Evolutionary conservation across 2,888 invertebrate genomes (phyloP), one percentile per base, ranked within the genome.

Genomic region (Salticus scenicus): DNA sequence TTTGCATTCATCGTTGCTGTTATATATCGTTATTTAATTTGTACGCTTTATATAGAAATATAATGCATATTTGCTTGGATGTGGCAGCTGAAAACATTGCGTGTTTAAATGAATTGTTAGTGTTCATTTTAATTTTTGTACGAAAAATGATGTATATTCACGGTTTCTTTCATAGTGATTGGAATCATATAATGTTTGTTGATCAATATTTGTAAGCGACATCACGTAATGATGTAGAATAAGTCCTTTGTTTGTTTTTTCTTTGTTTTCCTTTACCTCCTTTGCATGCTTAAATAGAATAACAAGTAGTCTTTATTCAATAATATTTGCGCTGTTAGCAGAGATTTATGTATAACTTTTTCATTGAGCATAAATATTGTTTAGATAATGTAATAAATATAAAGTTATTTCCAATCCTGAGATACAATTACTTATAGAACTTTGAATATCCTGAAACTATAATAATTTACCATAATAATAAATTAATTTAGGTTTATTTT

Each of bases 181-280:
- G 57, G 24, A 57, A 47, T 47, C 57, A 57, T 17, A 57, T 57
- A 57, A 24, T 57, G 57, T 57, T 57, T 57, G 57, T 57, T 24
- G 24, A 57, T 57, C 57, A 57, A 57, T 57, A 57, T 57, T 57
- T 57, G 20, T 24, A 57, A 24, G 57, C 57, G 5, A 57, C 4
- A 57, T 20, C 57, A 57, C 57, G 57, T 57, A 20, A 57, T 57
- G 5, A 57, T 47, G 42, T 57, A 24, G 24, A 57, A 57, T 57
- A 24, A 57, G 57, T 24, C 20, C 24, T 14, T 57, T 57, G 24
- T 57, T 57, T 57, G 24, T 24, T 24, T 57, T 57, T 57, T 5
- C 57, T 57, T 57, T 57, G 57, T 57, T 57, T 57, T 57, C 57
- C 20, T 57, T 57, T 57, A 17, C 57, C 24, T 57, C 7, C 17